Conservation (phyloP, 2,113 vertebrate species). For the Otolemur garnettii region DNA sequence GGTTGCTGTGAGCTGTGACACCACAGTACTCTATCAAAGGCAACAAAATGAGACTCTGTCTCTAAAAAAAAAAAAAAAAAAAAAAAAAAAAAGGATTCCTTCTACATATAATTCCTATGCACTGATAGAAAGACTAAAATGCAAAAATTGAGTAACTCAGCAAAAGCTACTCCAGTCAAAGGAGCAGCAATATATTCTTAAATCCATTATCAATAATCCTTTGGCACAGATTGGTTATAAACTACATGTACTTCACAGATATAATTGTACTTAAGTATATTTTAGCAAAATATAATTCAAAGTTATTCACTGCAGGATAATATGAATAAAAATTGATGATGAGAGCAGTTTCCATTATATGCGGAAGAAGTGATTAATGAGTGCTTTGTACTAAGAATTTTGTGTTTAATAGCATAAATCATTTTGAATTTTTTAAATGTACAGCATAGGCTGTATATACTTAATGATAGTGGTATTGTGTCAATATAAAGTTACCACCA, state of each 20-base stretch:
- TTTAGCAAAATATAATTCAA: slow-evolving; percentile 82
- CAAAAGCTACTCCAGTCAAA: slow-evolving; percentile 48
- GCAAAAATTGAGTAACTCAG: slow-evolving; percentile 33
- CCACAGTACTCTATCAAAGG: no score
- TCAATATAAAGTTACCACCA: slow-evolving; percentile 78
- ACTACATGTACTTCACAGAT: background rate
- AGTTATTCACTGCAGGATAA: slow-evolving; percentile 83
- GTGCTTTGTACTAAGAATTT: slow-evolving; percentile 80
- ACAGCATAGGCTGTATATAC: slow-evolving; percentile 55
- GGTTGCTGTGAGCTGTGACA: no score
- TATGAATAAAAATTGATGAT: slow-evolving; percentile 87
- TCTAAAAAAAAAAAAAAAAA: background rate
- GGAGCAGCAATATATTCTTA: slow-evolving; percentile 25
- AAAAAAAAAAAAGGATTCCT: background rate
- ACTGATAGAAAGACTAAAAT: slow-evolving; percentile 20
- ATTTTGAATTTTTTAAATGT: slow-evolving; percentile 68
- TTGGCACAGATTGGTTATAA: background rate
- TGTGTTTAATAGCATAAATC: slow-evolving; percentile 83
- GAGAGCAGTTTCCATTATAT: slow-evolving; percentile 78
- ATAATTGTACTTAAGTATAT: slow-evolving; percentile 57
- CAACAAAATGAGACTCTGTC: no score
- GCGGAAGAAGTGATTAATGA: slow-evolving; percentile 86
- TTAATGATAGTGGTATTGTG: slow-evolving; percentile 77
- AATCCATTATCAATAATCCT: slow-evolving; percentile 46
- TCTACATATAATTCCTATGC: background rate